phyloP scores from a whole-genome alignment of 64 coral and sea anemone genomes.

The Montipora cactus region DNA sequence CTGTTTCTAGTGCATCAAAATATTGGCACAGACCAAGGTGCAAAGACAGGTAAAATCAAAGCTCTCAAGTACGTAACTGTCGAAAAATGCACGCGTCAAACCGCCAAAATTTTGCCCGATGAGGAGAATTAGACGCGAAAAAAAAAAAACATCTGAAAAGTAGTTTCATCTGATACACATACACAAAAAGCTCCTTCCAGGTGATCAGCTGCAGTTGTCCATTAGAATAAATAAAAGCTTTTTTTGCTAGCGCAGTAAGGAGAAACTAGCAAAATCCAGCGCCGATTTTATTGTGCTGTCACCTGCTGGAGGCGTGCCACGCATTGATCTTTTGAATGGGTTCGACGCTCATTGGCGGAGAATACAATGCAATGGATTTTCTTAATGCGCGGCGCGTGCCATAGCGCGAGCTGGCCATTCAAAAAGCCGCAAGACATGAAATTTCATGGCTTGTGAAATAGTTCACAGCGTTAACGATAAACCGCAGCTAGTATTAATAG shows the following conservation, averaged over 20 bases:
- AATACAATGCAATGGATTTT: slow-evolving; percentile 44
- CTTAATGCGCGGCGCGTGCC: slow-evolving; percentile 76
- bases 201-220: slow-evolving; percentile 66
- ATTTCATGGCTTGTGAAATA: neutral
- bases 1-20: neutral
- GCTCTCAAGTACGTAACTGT: neutral
- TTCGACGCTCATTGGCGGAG: slow-evolving; percentile 39
- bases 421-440: slow-evolving; percentile 19
- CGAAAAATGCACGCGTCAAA: neutral
- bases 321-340: slow-evolving; percentile 36
- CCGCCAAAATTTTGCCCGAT: neutral
- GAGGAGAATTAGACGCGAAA: neutral
- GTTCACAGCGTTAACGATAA: neutral
- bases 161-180: slow-evolving; percentile 1
- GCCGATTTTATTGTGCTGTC: slow-evolving; percentile 47
- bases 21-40: neutral
- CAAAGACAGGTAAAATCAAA: neutral
- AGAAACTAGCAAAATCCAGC: slow-evolving; percentile 30
- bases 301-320: slow-evolving; percentile 67
- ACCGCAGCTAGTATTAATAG: neutral
- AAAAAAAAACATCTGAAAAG: neutral
- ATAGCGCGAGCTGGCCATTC: slow-evolving; percentile 38
- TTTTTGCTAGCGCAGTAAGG: slow-evolving; percentile 40
- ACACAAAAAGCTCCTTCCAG: slow-evolving; percentile 40
- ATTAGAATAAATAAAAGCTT: slow-evolving; percentile 66